These are phyloP conservation scores for Plumapathes pennacea DNA, from an alignment of 92 coral and sea anemone genomes.

Conservation along the genomic window DNA sequence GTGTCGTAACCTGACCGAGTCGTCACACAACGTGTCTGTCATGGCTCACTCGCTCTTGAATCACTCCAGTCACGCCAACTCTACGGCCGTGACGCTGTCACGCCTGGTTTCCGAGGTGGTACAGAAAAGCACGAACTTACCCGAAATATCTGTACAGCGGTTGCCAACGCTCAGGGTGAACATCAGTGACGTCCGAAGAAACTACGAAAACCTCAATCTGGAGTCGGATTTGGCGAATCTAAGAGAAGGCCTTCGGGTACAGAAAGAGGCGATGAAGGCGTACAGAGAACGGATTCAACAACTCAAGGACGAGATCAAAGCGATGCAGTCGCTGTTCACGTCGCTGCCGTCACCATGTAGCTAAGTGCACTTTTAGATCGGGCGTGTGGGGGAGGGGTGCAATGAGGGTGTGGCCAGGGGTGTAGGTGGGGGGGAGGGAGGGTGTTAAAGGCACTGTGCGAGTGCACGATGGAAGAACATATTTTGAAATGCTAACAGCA, in stretches of 20 bases:
- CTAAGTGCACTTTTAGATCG: too few relatives aligned
- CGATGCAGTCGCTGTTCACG: slow-evolving; percentile 15
- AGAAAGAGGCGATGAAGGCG: slow-evolving; percentile 34
- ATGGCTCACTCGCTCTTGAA: slow-evolving; percentile 30
- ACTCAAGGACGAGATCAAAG: slow-evolving; percentile 21
- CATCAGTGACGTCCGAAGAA: slow-evolving; percentile 32
- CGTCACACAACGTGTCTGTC: slow-evolving; percentile 29
- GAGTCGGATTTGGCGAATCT: slow-evolving; percentile 29
- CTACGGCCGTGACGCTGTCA: slow-evolving; percentile 38
- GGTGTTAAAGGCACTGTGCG: too few relatives aligned
- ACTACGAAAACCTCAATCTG: slow-evolving; percentile 33
- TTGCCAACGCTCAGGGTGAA: slow-evolving; percentile 37
- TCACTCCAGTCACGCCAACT: slow-evolving; percentile 47
- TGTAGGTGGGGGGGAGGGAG: too few relatives aligned
- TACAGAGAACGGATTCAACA: slow-evolving; percentile 29
- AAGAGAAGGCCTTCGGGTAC: slow-evolving; percentile 43
- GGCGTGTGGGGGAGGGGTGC: too few relatives aligned
- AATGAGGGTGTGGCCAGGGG: too few relatives aligned
- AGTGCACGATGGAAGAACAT: too few relatives aligned
- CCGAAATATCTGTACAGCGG: slow-evolving; percentile 27
- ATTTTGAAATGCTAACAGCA: too few relatives aligned
- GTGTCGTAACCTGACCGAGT: slow-evolving; percentile 54
- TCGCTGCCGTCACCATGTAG: too few relatives aligned
- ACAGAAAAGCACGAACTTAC: slow-evolving; percentile 32
- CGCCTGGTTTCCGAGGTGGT: slow-evolving; percentile 11